Evolutionary conservation across 1,140 invertebrate species (phyloP), one percentile per base, ranked within the genome.

Genomic region (Aphaenogaster rudis): DNA sequence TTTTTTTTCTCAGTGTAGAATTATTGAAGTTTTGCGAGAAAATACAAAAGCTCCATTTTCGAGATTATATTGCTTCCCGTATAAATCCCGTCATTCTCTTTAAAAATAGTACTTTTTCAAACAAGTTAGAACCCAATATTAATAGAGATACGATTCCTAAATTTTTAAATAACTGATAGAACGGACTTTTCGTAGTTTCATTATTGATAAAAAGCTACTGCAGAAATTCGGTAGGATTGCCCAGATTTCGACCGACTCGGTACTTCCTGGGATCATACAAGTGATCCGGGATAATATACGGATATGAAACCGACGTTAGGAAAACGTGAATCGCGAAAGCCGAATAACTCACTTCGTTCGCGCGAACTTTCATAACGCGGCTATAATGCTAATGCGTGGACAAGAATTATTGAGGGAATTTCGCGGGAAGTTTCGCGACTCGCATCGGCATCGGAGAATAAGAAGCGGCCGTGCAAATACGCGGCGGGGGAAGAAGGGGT

Each of bases 341-440:
- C 67, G 74, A 63, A 86, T 74, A 33, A 50, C 15, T 64, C 57
- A 80, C 52, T 88, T 28, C 48, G 48, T 36, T 5, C 67, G 17
- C n/a, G 52, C 9, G 36, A 67, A 74, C 57, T 77, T 90, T 84
- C 74, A 61, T 61, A 82, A 90, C 45, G 71, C 74, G 71, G 52
- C 57, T 74, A 42, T 87, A 77, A 67, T 57, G 52, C 33, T 88
- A 80, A 87, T 72, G 45, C 33, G 71, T 9, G 52, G 11, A 17
- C 39, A 71, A 69, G 82, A 91, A 90, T 90, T 91, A 88, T 90
- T 74, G 82, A 86, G 64, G 33, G 42, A 69, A 82, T 88, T 86
- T 88, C 54, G 54, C 66, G 9, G 11, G 1, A 57, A 89, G 72
- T 88, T 90, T 88, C 71, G 61, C 81, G 57, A 50, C 50, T 59